Base-by-base conservation (phyloP, 2,797 vertebrate species). In the Limnodromus scolopaceus region DNA sequence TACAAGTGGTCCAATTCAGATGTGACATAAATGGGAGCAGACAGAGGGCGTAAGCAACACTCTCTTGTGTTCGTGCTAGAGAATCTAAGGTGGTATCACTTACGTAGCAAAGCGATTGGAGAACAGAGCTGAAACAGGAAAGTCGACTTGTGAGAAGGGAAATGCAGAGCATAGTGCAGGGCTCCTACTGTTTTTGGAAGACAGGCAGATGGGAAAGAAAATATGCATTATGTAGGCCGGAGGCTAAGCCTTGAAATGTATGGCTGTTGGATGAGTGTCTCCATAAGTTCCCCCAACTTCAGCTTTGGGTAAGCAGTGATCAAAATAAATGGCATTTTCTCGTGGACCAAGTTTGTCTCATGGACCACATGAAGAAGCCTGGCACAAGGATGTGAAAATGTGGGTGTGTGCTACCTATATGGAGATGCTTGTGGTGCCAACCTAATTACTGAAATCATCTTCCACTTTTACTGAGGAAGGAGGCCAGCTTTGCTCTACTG, bases 21-120 rank as follows among this genome's bases (percentile, higher is more conserved):
- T 8, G 20, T 76, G 79, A 81, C 80, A 72, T 72, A 96, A 93
- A 79, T 90, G 58, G 74, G 55, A 84, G 28, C 66, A 93, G 87
- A 74, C 60, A 84, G 83, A 81, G 84, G 53, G 87, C 28, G 16
- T 41, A 88, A 86, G 71, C 25, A 85, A 68, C 61, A 65, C 53
- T 71, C 55, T 25, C 22, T 25, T 45, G 38, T 75, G 61, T 75
- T 95, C 2, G 0, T 69, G 79, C 36, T 74, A 43, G 75, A 53
- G 27, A 89, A 61, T 53, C 86, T 83, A 23, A 82, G 16, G 48
- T 58, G 69, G 25, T 32, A 43, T 61, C n/a, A 38, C 34, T 80
- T 69, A 28, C 1, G 3, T 43, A 64, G n/a, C 23, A 55, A 79
- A 90, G 39, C 0, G 0, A n/a, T n/a, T 51, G 61, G 53, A 71